Conservation (phyloP, 2,888 invertebrate genomes). For the Mechanitis messenoides region DNA sequence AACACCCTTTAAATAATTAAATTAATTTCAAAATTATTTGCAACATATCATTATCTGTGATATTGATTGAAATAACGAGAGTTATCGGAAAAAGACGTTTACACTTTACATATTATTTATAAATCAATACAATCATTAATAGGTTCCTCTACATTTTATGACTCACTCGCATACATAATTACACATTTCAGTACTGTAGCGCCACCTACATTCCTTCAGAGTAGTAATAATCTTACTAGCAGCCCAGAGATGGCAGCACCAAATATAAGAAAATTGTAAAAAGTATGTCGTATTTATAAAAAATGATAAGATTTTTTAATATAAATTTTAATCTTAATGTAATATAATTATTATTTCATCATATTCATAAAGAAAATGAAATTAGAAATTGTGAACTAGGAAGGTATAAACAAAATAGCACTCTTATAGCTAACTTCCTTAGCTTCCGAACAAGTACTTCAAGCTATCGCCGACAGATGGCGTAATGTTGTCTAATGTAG, state of each 20-base stretch:
- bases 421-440: too few relatives aligned
- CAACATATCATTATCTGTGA: constrained; percentile 8
- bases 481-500: neutral
- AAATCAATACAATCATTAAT: neutral
- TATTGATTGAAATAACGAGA: neutral
- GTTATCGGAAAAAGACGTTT: neutral
- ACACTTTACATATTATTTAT: neutral
- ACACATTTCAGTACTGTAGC: neutral
- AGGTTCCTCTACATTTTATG: neutral
- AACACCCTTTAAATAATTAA: too few relatives aligned
- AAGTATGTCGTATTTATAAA: neutral
- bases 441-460: neutral
- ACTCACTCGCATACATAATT: neutral
- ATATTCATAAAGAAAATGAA: too few relatives aligned
- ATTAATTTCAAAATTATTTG: constrained; percentile 2
- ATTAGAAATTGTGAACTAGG: too few relatives aligned
- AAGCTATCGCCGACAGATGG: neutral
- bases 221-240: neutral
- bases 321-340: too few relatives aligned
- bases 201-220: neutral
- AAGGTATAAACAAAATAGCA: too few relatives aligned
- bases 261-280: neutral
- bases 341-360: too few relatives aligned
- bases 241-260: neutral
- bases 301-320: too few relatives aligned